A percentile compares a stretch with the other conserved stretches of the same genome.
These are phyloP conservation scores for Ichneumon xanthorius DNA, from an alignment of 2,888 invertebrate species.

Conservation along the genomic window DNA sequence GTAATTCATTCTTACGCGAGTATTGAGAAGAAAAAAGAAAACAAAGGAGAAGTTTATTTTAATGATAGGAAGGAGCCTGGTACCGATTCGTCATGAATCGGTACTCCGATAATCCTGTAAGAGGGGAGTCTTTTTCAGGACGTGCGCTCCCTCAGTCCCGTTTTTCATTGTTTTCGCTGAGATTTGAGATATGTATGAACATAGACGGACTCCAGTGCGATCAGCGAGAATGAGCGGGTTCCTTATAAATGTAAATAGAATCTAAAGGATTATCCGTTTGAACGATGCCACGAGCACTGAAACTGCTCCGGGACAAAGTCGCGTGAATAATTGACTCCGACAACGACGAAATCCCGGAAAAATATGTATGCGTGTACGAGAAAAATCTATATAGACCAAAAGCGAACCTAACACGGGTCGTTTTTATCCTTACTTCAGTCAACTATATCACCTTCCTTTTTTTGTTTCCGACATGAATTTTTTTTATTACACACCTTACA, in stretches of 20 bases:
- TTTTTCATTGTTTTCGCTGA: neutral
- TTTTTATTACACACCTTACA: slow-evolving; percentile 58
- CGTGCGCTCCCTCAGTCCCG: slow-evolving; percentile 26
- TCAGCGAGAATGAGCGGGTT: slow-evolving; percentile 26
- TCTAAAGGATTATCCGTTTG: slow-evolving; percentile 35
- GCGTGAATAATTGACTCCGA: neutral
- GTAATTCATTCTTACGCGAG: slow-evolving; percentile 37
- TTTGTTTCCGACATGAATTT: slow-evolving; percentile 40
- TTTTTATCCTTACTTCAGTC: slow-evolving; percentile 19
- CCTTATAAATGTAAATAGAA: slow-evolving; percentile 64
- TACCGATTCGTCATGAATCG: slow-evolving; percentile 30
- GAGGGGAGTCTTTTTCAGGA: slow-evolving; percentile 36
- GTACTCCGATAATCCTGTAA: slow-evolving; percentile 19
- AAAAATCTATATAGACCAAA: slow-evolving; percentile 14
- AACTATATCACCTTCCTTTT: slow-evolving; percentile 4
- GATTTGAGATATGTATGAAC: slow-evolving; percentile 5
- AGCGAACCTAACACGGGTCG: neutral
- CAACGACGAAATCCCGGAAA: slow-evolving; percentile 3
- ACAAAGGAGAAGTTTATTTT: slow-evolving; percentile 54
- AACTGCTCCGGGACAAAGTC: slow-evolving; percentile 6
- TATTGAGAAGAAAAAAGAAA: slow-evolving; percentile 38
- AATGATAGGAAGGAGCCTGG: slow-evolving; percentile 53
- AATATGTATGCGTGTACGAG: slow-evolving; percentile 2
- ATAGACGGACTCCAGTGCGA: slow-evolving; percentile 2
- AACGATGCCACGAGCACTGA: slow-evolving; percentile 36